Conservation (phyloP, 1,140 invertebrate species). For the Matsumurasca onukii region DNA sequence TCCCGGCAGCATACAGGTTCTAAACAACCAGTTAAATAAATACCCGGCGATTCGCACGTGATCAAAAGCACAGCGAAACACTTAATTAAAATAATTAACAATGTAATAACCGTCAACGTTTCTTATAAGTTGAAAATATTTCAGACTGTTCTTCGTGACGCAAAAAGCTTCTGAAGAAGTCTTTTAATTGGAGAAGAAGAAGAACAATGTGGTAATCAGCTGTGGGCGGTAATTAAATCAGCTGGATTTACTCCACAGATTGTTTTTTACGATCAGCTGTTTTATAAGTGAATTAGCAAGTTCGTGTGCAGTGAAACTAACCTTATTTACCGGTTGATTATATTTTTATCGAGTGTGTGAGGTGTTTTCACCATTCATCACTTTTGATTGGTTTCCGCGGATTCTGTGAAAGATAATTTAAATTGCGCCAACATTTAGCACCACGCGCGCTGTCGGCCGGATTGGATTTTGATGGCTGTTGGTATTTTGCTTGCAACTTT, state of each 20-base stretch:
- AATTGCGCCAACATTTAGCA: neutral
- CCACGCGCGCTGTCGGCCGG: neutral
- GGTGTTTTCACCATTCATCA: conserved; percentile 4
- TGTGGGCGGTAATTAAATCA: neutral
- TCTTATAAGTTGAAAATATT: no score
- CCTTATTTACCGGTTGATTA: neutral
- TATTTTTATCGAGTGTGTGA: conserved; percentile 17
- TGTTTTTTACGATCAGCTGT: no score
- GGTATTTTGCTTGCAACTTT: neutral
- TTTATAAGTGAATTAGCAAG: no score
- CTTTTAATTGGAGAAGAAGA: neutral
- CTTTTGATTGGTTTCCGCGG: conserved; percentile 3
- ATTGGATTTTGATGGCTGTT: neutral
- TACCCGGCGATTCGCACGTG: no score
- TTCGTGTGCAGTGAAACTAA: no score
- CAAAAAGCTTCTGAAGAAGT: neutral
- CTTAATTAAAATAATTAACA: no score
- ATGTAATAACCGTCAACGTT: no score
- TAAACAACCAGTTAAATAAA: no score
- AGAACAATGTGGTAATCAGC: neutral
- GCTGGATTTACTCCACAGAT: neutral
- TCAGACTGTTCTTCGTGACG: no score
- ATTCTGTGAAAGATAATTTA: neutral
- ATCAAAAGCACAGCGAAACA: no score
- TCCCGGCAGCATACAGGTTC: no score